phyloP scores from a whole-genome alignment of 2,113 vertebrate species.

The Poeciliopsis turrubarensis region DNA sequence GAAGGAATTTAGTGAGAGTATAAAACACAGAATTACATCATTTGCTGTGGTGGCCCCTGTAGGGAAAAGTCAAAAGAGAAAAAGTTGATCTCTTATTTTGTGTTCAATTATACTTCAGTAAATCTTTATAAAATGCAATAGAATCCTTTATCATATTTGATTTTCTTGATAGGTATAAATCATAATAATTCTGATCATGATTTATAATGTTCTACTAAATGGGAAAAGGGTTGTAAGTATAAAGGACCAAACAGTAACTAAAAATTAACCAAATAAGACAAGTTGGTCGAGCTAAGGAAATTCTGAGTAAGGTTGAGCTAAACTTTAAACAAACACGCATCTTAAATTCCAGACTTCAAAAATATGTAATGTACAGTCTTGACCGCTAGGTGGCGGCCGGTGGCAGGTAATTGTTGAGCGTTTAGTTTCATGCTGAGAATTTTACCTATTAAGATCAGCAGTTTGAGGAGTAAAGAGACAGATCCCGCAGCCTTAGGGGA shows the following conservation, averaged over 20 bases:
- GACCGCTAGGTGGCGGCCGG: slow-evolving; percentile 4
- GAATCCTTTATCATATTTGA: too few relatives aligned
- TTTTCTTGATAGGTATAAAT: too few relatives aligned
- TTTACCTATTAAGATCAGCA: background rate
- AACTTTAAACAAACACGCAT: background rate
- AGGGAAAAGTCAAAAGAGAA: too few relatives aligned
- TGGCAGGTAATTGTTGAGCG: background rate
- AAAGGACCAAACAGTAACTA: background rate
- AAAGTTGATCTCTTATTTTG: too few relatives aligned
- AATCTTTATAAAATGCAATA: too few relatives aligned
- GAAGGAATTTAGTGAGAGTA: too few relatives aligned
- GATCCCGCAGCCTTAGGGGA: background rate
- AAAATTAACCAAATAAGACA: too few relatives aligned
- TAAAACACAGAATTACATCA: too few relatives aligned
- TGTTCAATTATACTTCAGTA: too few relatives aligned
- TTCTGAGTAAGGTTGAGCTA: background rate
- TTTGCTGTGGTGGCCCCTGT: too few relatives aligned
- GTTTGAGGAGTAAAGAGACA: background rate
- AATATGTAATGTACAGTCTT: background rate
- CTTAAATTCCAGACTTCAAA: background rate
- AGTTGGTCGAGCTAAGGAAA: background rate
- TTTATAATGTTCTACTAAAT: too few relatives aligned
- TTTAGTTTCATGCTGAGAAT: background rate
- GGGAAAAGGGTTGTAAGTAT: background rate
- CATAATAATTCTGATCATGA: too few relatives aligned